phyloP scores from a whole-genome alignment of 2,797 vertebrate species.

The Manis crassicaudata region DNA sequence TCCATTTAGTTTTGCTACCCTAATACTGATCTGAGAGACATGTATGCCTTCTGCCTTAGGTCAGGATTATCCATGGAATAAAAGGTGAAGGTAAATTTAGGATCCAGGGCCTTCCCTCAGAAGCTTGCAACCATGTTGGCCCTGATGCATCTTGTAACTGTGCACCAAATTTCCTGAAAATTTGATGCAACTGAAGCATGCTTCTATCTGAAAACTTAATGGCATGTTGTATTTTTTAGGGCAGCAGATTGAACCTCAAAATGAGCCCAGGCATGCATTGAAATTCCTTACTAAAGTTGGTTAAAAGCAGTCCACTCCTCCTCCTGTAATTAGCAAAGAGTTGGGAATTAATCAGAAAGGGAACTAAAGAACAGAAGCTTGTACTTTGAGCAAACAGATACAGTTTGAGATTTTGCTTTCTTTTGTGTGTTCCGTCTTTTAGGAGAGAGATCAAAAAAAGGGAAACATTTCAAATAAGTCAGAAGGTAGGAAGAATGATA shows the following conservation, averaged over 20 bases:
- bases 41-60: background rate
- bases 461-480: background rate
- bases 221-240: background rate
- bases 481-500: background rate
- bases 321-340: background rate
- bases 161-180: background rate
- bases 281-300: background rate
- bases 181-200: background rate
- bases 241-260: background rate
- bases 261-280: background rate
- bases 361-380: background rate
- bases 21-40: background rate
- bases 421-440: background rate
- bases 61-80: background rate
- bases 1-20: background rate
- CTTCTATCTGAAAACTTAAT: background rate
- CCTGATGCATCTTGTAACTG: accelerated
- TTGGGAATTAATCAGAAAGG: background rate
- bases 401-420: background rate
- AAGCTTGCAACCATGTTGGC: background rate
- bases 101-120: background rate
- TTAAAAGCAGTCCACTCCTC: background rate
- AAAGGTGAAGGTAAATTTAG: background rate
- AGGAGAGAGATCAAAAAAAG: background rate
- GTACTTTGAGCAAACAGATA: background rate